Base-by-base conservation (phyloP, 2,888 invertebrate genomes). In the Plebejus anna region DNA sequence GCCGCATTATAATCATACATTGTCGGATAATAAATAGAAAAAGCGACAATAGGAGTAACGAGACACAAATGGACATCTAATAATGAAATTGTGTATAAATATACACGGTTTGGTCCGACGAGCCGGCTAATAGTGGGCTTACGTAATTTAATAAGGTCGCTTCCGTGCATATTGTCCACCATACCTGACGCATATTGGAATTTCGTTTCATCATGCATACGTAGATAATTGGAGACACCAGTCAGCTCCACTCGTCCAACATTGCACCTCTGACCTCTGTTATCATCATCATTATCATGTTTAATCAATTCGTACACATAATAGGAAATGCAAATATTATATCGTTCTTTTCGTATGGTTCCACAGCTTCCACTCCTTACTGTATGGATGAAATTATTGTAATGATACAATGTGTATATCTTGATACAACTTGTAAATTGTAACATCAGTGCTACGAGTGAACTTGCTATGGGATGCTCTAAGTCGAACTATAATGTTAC, bases 51-150 rank as follows among this genome's bases (percentile, higher is more conserved):
- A 89, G 91, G 84, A 90, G 88, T 92, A 91, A 90, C 90, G 86
- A 92, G 88, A 88, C 88, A 90, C 89, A 91, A 91, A 92, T 90
- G 90, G 86, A 86, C 55, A 55, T 55, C 91, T 91, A 92, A 93
- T 93, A 92, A 92, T 92, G 89, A 91, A 93, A 92, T 92, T 90
- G 91, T 89, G 87, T 89, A 89, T 90, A 92, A 91, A 90, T 90
- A 90, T 88, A 90, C 84, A 89, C 86, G 89, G 86, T 84, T 86
- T 90, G 92, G 89, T 91, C 87, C 89, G 91, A 75, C 89, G 92
- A 87, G 85, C 87, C 89, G 84, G 89, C 90, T 92, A 92, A 93
- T 93, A 86, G 85, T 76, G 79, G 82, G 80, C 83, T 83, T 83
- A 85, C 87, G 82, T 84, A 87, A 87, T 88, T 89, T 89, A 89